Evolutionary conservation across 2,888 invertebrate species (phyloP).

Genomic region (Incurvaria masculella): DNA sequence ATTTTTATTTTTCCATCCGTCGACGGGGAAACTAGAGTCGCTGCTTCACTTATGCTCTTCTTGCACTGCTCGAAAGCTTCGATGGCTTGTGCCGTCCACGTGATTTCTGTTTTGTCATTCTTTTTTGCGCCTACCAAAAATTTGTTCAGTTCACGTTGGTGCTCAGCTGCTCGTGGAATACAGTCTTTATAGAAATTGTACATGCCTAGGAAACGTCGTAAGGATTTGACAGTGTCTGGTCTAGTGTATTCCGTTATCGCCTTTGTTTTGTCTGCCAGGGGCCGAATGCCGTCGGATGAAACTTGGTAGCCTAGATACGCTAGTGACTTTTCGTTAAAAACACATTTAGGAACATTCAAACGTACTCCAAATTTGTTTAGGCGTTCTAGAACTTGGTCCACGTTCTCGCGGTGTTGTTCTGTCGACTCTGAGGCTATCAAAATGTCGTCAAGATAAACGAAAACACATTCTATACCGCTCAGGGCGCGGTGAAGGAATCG

Average conservation of each 20-base stretch:
- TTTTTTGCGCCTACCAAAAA: not conserved
- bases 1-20: not conserved
- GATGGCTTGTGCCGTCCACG: not conserved
- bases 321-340: constrained; percentile 5
- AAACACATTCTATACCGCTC: constrained; percentile 17
- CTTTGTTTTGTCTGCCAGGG: constrained; percentile 1
- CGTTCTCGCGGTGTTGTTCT: constrained; percentile 11
- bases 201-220: constrained; percentile 4
- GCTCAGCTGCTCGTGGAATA: no score
- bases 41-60: not conserved
- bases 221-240: constrained; percentile 1
- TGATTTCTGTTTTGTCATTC: not conserved
- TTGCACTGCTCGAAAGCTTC: not conserved
- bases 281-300: constrained; percentile 5
- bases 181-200: no score
- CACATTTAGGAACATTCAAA: constrained; percentile 10
- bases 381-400: constrained; percentile 11
- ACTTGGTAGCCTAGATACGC: constrained; percentile 10
- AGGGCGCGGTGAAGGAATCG: constrained; percentile 18
- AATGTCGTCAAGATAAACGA: constrained; percentile 23
- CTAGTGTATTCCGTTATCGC: constrained; percentile 3
- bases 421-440: constrained; percentile 16
- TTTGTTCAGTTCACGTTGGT: no score
- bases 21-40: not conserved
- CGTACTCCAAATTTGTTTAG: constrained; percentile 11